These are phyloP conservation scores for Xestia c-nigrum DNA, from an alignment of 2,888 invertebrate species.

Conservation along the genomic window DNA sequence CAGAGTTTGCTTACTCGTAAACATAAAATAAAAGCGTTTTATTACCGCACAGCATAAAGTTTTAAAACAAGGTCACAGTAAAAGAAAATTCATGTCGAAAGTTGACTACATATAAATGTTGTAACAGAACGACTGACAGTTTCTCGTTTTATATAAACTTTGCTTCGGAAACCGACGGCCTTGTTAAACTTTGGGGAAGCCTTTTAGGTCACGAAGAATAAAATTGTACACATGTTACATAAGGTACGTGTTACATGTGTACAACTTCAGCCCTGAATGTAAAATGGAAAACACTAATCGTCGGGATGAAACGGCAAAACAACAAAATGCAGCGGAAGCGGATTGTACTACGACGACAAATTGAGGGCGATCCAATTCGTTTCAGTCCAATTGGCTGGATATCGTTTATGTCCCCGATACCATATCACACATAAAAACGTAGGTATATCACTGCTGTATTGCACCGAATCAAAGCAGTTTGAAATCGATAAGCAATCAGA, in stretches of 20 bases:
- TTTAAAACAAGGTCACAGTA: conserved; percentile 79
- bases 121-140: conserved; percentile 76
- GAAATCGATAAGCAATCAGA: conserved; percentile 78
- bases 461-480: conserved; percentile 80
- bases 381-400: conserved; percentile 89
- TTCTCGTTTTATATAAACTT: conserved; percentile 80
- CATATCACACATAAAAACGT: conserved; percentile 76
- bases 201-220: conserved; percentile 80
- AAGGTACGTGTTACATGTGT: conserved; percentile 46
- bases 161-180: conserved; percentile 76
- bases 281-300: conserved; percentile 74
- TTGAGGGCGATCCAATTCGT: conserved; percentile 90
- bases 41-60: conserved; percentile 78
- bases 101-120: conserved; percentile 74
- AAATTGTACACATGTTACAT: conserved; percentile 64
- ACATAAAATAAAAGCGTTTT: conserved; percentile 83
- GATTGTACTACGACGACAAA: conserved; percentile 83
- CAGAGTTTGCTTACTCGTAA: conserved; percentile 79
- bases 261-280: conserved; percentile 59
- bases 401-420: conserved; percentile 87
- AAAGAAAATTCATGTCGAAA: conserved; percentile 80
- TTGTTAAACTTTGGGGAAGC: conserved; percentile 80
- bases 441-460: conserved; percentile 75
- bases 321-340: conserved; percentile 87
- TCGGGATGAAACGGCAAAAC: conserved; percentile 78